A percentile compares a stretch with the other conserved stretches of the same genome.
Evolutionary conservation across 2,113 vertebrate genomes (phyloP).

Genomic region (Nycticorax nycticorax): DNA sequence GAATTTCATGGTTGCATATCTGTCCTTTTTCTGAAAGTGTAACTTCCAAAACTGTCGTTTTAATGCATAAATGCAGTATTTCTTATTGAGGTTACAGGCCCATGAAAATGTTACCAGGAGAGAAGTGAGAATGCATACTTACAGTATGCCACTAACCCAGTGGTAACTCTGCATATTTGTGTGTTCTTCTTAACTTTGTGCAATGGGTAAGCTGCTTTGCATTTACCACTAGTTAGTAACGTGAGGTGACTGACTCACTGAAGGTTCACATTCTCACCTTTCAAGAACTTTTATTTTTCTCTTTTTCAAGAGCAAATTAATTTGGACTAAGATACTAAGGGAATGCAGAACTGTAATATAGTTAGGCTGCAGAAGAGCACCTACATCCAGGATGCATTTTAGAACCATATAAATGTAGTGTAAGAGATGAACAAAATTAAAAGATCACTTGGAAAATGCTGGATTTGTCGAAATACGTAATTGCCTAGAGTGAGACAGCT

Average conservation of each 20-base stretch:
- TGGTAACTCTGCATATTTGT: not conserved
- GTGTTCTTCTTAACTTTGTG: not conserved
- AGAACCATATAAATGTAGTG: not conserved
- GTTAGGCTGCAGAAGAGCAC: not conserved
- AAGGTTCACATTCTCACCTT: not conserved
- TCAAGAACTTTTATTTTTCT: not conserved
- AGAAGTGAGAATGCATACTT: not conserved
- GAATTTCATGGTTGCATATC: slow-evolving; percentile 74
- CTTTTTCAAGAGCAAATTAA: not conserved
- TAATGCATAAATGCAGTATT: not conserved
- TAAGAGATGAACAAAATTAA: not conserved
- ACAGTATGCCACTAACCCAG: not conserved
- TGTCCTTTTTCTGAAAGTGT: slow-evolving; percentile 63
- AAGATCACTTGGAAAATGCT: not conserved
- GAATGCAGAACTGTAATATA: not conserved
- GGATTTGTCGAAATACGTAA: not conserved
- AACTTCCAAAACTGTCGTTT: not conserved
- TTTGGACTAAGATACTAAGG: not conserved
- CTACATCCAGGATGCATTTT: not conserved
- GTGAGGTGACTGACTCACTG: not conserved
- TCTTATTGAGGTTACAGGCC: not conserved
- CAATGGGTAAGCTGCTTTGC: not conserved
- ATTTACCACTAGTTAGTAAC: not conserved
- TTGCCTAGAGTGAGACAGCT: not conserved
- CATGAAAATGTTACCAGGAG: not conserved